These are phyloP conservation scores for Drosophila phalerata DNA, from an alignment of 2,888 invertebrate species.

Conservation along the genomic window DNA sequence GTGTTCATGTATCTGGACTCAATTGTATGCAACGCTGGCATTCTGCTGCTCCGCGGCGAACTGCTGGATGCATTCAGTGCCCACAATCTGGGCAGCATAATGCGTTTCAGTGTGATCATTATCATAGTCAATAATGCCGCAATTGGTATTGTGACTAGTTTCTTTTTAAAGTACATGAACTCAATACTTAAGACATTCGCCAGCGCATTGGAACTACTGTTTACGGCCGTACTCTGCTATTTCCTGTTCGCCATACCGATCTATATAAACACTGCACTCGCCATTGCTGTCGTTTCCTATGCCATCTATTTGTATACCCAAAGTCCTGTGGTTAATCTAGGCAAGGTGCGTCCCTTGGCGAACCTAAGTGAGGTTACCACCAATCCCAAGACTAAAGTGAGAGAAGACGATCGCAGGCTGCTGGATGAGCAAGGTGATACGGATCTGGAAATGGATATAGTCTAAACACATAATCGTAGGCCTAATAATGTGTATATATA, in stretches of 20 bases:
- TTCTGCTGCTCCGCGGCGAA: conserved; percentile 90
- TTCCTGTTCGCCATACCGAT: conserved; percentile 94
- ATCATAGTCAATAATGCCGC: conserved; percentile 95
- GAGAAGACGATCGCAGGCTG: conserved; percentile 70
- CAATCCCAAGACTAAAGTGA: conserved; percentile 37
- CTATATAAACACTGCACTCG: conserved; percentile 91
- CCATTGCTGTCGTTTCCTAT: conserved; percentile 93
- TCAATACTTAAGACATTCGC: conserved; percentile 98
- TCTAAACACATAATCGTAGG: conserved; percentile 58
- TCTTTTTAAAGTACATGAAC: conserved; percentile 96
- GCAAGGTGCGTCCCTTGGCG: conserved; percentile 78
- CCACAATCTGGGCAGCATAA: conserved; percentile 87
- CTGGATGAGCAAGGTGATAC: conserved; percentile 77
- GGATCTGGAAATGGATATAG: conserved; percentile 83
- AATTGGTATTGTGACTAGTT: conserved; percentile 96
- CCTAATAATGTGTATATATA: conserved; percentile 43
- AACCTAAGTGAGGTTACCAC: conserved; percentile 61
- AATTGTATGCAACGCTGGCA: conserved; percentile 94
- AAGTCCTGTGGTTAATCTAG: conserved; percentile 92
- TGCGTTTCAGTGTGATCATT: conserved; percentile 90
- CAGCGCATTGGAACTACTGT: conserved; percentile 95
- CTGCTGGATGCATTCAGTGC: conserved; percentile 88
- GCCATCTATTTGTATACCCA: conserved; percentile 95
- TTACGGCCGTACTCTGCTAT: conserved; percentile 95
- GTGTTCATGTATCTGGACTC: conserved; percentile 98